Evolutionary conservation across 2,113 vertebrate genomes (phyloP), one percentile per base, ranked within the genome.

Genomic region (Sphaerodactylus townsendi): DNA sequence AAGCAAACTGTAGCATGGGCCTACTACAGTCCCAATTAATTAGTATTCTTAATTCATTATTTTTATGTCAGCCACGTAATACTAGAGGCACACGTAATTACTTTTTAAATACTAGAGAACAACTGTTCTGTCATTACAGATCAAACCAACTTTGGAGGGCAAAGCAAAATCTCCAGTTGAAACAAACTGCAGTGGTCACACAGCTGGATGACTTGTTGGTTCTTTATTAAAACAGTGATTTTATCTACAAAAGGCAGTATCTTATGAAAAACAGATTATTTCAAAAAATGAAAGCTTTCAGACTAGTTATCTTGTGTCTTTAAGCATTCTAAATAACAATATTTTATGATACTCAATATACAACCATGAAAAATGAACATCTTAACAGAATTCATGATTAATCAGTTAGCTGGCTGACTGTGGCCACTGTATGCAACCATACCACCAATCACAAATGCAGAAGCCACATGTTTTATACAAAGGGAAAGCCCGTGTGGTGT

Each of bases 81-180:
- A 35, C 35, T 9, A 72, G 10, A 72, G 35, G 48, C 30, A n/a
- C 21, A n/a, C 14, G n/a, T 77, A 41, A 62, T 77, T 77, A 30
- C 37, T 17, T 77, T 77, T 77, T 41, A 28, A 77, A 30, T 77
- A 77, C 30, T 77, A 62, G 23, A 77, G 35, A 62, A 64, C 25
- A 62, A 56, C 37, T 64, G 6, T 41, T 62, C 50, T 35, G 64
- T 30, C 14, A 30, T 35, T 41, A 33, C 62, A 77, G 56, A 77
- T 77, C 53, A 41, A 77, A 62, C 53, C 13, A 77, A 33, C 56
- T 62, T 25, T 14, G 50, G 53, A 23, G 30, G 15, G 46, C 30
- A 74, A 11, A 39, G 81, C 74, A 37, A 1, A 85, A 87, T 56
- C 6, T 23, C 62, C 9, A 17, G 70, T 64, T 85, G 79, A 90